Base-by-base conservation (phyloP, 2,797 vertebrate genomes). In the Cuniculus paca region DNA sequence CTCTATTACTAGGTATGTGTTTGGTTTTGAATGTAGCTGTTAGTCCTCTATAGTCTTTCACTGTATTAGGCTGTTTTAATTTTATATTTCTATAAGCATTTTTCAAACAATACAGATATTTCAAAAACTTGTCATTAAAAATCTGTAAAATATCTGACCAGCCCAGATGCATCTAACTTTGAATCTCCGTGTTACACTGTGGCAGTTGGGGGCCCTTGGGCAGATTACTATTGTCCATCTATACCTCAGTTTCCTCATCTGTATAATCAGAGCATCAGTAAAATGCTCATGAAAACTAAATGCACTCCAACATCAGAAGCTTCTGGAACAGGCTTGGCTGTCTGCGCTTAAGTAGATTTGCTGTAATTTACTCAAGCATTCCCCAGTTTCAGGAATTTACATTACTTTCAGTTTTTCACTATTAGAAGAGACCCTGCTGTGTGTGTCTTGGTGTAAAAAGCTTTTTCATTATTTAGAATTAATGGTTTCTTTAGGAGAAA, bases 381-480 rank as follows among this genome's bases (percentile, higher is more conserved):
- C 50, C 48, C 31, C n/a, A 80, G 91, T 90, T 91, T 96, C 88
- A 94, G 77, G 70, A 94, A 97, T 84, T 81, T 91, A 95, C 79
- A 85, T 75, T 96, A 90, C 87, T 97, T 96, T 81, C 75, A n/a
- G 13, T 81, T 93, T 92, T 89, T 56, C 84, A 82, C 63, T 90
- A 61, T 75, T 96, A 54, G 75, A 95, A 93, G 91, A 93, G n/a
- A 9, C 48, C 74, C n/a, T 70, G 45, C 45, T 93, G 10, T 31
- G 31, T 2, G 56, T 75, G 34, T 95, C 63, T 91, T 95, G 75
- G n/a, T 68, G 50, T 48, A 72, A 90, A 96, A 95, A 83, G 16
- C 48, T 60, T 81, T 94, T 70, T 54, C 52, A 63, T 95, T 93
- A 61, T 52, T 92, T 54, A 88, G 94, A 96, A 94, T 91, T 72